Evolutionary conservation across 2,113 vertebrate species (phyloP), one percentile per base, ranked within the genome.

Genomic region (Romanogobio albipinnatus): DNA sequence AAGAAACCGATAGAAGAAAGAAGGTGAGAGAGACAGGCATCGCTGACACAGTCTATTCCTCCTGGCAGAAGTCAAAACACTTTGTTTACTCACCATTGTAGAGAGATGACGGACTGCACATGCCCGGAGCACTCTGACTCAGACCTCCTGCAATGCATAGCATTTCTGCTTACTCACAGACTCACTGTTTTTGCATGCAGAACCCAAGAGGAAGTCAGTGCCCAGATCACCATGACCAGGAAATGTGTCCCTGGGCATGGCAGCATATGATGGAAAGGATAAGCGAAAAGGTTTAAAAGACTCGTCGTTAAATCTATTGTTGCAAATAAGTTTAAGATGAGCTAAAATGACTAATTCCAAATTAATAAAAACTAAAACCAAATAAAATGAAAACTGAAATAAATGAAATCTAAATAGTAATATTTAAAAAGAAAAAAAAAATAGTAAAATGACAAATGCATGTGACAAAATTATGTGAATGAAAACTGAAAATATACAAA

Each of bases 41-140:
- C 8, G 33, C 33, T 22, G 22, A 61, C 33, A 79, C 58, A 7
- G 77, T 62, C 36, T 79, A 79, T 79, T 79, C 58, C 43, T 79
- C 39, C 9, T 79, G 77, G 77, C 77, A 79, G 77, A 59, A 79
- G 77, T 79, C 77, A 79, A 79, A 79, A 79, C 77, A 64, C 58
- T 62, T 43, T 19, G 76, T 79, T 79, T 79, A 79, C 39, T 62
- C 10, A 43, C n/a, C 0, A 7, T 64, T 79, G 58, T 39, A 39
- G 77, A 64, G 77, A 79, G n/a, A 64, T 79, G 77, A 79, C 39
- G 43, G n/a, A 47, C 58, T 3, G 39, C 77, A 79, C 77, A 79
- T 79, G 77, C 77, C 77, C 4, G 0, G 13, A 79, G 77, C 58
- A 4, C 14, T 79, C 36, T 45, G n/a, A 39, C 58, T 45, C 24